Evolutionary conservation across 2,888 invertebrate species (phyloP).

Genomic region (Stenoptilia bipunctidactyla): DNA sequence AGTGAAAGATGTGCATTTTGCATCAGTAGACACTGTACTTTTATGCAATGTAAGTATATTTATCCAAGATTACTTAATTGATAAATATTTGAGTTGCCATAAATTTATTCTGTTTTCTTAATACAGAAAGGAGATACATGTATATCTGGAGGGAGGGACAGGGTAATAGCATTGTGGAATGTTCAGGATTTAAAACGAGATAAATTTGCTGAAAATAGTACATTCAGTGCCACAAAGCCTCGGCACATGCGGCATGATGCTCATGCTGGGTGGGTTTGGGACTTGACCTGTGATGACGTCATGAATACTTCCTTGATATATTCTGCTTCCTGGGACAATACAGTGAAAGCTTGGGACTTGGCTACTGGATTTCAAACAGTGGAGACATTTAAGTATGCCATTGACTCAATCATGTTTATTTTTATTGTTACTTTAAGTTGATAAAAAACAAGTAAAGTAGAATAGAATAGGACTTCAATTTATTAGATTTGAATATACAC

Average conservation of each 20-base stretch:
- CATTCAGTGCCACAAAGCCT: slow-evolving; percentile 34
- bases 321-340: slow-evolving; percentile 74
- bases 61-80: slow-evolving; percentile 42
- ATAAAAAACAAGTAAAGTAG: no score
- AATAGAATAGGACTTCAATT: not conserved
- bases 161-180: slow-evolving; percentile 67
- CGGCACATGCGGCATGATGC: slow-evolving; percentile 50
- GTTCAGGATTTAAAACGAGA: slow-evolving; percentile 38
- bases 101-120: not conserved
- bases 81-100: no score
- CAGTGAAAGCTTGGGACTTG: slow-evolving; percentile 70
- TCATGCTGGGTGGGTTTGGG: slow-evolving; percentile 77
- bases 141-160: slow-evolving; percentile 72
- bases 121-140: slow-evolving; percentile 58
- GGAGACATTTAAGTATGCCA: slow-evolving; percentile 60
- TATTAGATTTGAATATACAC: slow-evolving; percentile 1
- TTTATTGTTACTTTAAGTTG: no score
- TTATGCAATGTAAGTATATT: slow-evolving; percentile 62
- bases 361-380: slow-evolving; percentile 47
- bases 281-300: slow-evolving; percentile 53
- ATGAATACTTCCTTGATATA: slow-evolving; percentile 54
- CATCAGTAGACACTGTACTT: slow-evolving; percentile 71
- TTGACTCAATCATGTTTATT: no score
- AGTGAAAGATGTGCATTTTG: slow-evolving; percentile 66
- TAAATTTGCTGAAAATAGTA: slow-evolving; percentile 26